A percentile compares a stretch with the other conserved stretches of the same genome.
Evolutionary conservation across 2,113 vertebrate genomes (phyloP).

Genomic region (Pipa parva): DNA sequence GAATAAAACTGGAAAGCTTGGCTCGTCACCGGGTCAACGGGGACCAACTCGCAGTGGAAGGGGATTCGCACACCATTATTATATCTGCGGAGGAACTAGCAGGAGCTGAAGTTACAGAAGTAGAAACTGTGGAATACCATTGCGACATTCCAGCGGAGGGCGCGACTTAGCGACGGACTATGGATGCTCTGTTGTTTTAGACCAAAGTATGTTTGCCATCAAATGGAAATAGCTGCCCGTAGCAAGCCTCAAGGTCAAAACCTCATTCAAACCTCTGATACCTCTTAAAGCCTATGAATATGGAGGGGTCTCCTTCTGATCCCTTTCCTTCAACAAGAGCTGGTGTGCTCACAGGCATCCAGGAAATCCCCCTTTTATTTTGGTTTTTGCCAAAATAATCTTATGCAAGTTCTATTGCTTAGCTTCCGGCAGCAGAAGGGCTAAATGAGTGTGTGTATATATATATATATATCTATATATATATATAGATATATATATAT

Average conservation of each 20-base stretch:
- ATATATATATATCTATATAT: neutral
- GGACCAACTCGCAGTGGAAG: slow-evolving; percentile 42
- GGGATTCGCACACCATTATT: slow-evolving; percentile 55
- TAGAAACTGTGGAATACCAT: slow-evolving; percentile 44
- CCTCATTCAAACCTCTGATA: too few relatives aligned
- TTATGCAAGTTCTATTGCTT: neutral
- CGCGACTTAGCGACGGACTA: slow-evolving; percentile 38
- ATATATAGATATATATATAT: neutral
- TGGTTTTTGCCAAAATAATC: neutral
- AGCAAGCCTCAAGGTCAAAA: neutral
- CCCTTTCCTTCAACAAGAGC: neutral
- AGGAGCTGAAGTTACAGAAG: slow-evolving; percentile 39
- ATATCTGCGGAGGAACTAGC: slow-evolving; percentile 62
- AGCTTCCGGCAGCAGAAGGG: neutral
- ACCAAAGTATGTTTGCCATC: neutral
- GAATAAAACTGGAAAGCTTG: slow-evolving; percentile 76
- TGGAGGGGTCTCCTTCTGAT: neutral
- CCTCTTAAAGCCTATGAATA: too few relatives aligned
- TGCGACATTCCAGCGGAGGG: slow-evolving; percentile 42
- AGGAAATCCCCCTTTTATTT: neutral
- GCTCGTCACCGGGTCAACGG: slow-evolving; percentile 57
- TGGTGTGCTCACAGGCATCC: neutral
- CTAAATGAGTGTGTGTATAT: neutral
- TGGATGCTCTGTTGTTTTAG: neutral
- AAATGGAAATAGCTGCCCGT: neutral